A percentile compares a stretch with the other conserved stretches of the same genome.
phyloP scores from a whole-genome alignment of 2,113 vertebrate genomes.

The Toxotes chatareus region DNA sequence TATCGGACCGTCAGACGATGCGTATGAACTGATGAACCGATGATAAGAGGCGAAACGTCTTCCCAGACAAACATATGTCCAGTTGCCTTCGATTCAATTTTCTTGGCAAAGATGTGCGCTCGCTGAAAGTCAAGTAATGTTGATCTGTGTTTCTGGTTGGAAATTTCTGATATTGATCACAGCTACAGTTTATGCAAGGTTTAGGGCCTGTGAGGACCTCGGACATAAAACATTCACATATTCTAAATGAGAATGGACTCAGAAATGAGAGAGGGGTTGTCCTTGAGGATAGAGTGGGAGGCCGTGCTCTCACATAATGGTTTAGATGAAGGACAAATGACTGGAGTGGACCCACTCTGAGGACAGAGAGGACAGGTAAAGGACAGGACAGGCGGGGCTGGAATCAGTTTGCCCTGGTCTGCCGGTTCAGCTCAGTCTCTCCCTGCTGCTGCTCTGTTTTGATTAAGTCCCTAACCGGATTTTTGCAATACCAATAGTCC shows the following conservation, averaged over 20 bases:
- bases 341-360: constrained; percentile 37
- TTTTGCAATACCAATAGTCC: constrained; percentile 67
- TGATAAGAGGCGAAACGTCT: no score
- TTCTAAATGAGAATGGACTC: constrained; percentile 10
- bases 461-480: constrained; percentile 73
- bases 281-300: constrained; percentile 5
- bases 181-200: neutral
- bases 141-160: neutral
- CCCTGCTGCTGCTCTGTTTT: constrained; percentile 43
- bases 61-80: no score
- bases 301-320: neutral
- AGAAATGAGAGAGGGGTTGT: neutral
- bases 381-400: constrained; percentile 54
- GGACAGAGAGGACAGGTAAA: constrained; percentile 67
- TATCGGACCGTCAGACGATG: no score
- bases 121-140: neutral
- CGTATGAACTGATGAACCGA: no score
- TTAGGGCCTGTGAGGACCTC: neutral
- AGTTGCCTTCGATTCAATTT: no score
- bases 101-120: neutral
- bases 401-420: constrained; percentile 41
- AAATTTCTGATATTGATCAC: neutral
- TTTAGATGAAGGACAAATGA: constrained; percentile 43
- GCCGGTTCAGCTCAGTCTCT: constrained; percentile 54
- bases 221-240: constrained; percentile 14